Conservation (phyloP, 2,888 invertebrate genomes). For the Tetranychus truncatus region DNA sequence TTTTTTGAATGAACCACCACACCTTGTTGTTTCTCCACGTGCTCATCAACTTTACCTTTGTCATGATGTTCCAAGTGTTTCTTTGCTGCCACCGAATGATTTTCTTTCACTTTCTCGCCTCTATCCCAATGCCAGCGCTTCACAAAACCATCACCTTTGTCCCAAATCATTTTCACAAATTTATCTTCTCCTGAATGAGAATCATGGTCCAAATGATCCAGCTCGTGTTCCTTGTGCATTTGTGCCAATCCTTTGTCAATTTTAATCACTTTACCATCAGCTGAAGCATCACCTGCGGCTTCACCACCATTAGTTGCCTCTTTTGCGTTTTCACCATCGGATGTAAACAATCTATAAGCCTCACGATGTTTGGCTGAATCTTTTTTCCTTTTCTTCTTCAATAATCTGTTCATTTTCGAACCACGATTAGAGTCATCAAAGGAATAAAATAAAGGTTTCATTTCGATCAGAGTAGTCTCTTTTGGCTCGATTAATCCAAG, state of each 20-base stretch:
- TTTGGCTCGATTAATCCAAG: not conserved
- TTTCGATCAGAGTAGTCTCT: not conserved
- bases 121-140: conserved; percentile 7
- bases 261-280: not conserved
- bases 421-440: not conserved
- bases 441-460: not conserved
- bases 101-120: not conserved
- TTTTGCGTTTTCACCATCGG: not conserved
- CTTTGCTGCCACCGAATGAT: not conserved
- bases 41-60: not conserved
- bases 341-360: not conserved
- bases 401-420: not conserved
- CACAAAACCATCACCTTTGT: conserved; percentile 2
- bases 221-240: not conserved
- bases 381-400: not conserved
- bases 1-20: not conserved
- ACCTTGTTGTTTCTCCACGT: not conserved
- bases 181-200: conserved; percentile 1
- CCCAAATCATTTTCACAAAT: conserved; percentile 10
- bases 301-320: not conserved
- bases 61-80: conserved; percentile 5
- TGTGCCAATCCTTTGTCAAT: not conserved
- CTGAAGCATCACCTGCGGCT: not conserved
- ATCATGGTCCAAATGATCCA: conserved; percentile 6
- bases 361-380: not conserved